Conservation (phyloP, 2,888 invertebrate genomes). For the Caenorhabditis plicata region DNA sequence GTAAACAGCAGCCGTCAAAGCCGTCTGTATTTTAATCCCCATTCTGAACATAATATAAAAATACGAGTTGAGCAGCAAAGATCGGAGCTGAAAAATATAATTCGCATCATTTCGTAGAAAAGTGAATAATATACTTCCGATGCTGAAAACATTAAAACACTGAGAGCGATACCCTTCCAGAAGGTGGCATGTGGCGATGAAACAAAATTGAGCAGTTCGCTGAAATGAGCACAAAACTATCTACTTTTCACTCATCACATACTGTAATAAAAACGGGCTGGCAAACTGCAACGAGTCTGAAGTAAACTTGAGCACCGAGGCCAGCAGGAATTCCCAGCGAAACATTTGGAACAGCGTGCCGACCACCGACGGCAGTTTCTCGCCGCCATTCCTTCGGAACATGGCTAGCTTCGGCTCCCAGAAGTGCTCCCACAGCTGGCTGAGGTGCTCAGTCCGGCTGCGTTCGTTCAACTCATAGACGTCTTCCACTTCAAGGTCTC, state of each 20-base stretch:
- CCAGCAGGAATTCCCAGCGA: conserved; percentile 82
- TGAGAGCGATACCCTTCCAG: conserved; percentile 56
- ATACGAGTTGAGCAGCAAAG: conserved; percentile 69
- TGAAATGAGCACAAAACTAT: conserved; percentile 41
- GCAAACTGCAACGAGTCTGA: conserved; percentile 76
- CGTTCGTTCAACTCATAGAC: conserved; percentile 55
- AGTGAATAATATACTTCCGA: too few species aligned
- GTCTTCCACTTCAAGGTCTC: conserved; percentile 52
- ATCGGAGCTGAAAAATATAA: too few species aligned
- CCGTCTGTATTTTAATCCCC: conserved; percentile 68
- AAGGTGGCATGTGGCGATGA: conserved; percentile 48
- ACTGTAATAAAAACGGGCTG: conserved; percentile 86
- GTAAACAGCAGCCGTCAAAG: conserved; percentile 68
- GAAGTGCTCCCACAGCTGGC: conserved; percentile 47
- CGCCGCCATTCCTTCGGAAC: too few species aligned
- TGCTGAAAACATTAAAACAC: conserved; percentile 66
- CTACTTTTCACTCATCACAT: conserved; percentile 65
- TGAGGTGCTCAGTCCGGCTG: conserved; percentile 40
- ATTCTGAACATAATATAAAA: conserved; percentile 68
- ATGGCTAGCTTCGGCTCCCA: conserved; percentile 45
- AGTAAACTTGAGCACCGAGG: conserved; percentile 70
- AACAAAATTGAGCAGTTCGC: conserved; percentile 67
- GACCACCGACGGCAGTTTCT: conserved; percentile 82
- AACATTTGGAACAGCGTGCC: conserved; percentile 83
- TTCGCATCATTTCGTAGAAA: too few species aligned